A percentile compares a stretch with the other conserved stretches of the same genome.
phyloP scores from a whole-genome alignment of 2,113 vertebrate genomes.

The Elephas maximus region DNA sequence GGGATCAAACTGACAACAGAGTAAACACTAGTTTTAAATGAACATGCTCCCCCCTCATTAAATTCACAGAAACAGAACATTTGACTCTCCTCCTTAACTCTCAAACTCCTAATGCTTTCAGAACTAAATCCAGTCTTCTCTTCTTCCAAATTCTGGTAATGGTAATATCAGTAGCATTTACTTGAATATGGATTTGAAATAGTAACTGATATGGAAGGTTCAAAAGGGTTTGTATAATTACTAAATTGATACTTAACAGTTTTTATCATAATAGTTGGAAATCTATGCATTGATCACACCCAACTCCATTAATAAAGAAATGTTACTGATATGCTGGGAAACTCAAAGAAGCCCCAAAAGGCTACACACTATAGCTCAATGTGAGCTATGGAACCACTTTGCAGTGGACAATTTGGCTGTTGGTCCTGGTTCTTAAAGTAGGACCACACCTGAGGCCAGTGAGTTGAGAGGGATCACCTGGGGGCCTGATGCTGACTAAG shows the following conservation, averaged over 20 bases:
- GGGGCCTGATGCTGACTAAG: too few relatives aligned
- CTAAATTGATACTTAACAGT: conserved; percentile 2
- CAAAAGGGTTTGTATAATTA: conserved; percentile 2
- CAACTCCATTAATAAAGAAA: not conserved
- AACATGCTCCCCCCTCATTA: not conserved
- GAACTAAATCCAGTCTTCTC: conserved; percentile 24
- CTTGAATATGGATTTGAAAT: not conserved
- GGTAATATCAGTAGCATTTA: not conserved
- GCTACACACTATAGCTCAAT: not conserved
- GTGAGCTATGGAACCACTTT: too few relatives aligned
- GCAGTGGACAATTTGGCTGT: too few relatives aligned
- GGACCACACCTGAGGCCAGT: too few relatives aligned
- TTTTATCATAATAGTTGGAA: not conserved
- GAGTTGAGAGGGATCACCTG: too few relatives aligned
- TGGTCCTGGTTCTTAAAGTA: too few relatives aligned
- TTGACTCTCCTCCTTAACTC: not conserved
- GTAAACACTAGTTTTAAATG: not conserved
- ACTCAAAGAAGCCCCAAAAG: conserved; percentile 26
- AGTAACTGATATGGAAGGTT: not conserved
- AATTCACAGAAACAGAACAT: conserved; percentile 35
- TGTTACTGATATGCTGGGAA: not conserved
- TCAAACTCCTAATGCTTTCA: conserved; percentile 38
- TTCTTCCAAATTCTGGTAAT: conserved; percentile 6
- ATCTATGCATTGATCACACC: not conserved
- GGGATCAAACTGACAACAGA: too few relatives aligned